These are phyloP conservation scores for Holacanthella duospinosa DNA, from an alignment of 2,888 invertebrate genomes.

Conservation along the genomic window DNA sequence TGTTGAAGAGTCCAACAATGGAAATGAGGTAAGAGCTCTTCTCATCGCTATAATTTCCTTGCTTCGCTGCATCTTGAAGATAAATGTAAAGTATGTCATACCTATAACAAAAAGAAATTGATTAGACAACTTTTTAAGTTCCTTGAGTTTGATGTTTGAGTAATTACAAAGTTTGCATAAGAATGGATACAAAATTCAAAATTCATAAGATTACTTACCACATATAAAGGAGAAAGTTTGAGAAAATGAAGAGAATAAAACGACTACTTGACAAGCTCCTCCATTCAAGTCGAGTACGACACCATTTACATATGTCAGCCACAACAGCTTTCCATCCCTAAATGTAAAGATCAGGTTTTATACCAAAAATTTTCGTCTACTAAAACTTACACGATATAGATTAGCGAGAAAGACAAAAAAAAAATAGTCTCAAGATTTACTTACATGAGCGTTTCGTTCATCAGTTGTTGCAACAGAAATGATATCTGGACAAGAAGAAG, in stretches of 20 bases:
- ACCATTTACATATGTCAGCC: slow-evolving; percentile 54
- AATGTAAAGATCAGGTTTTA: slow-evolving; percentile 14
- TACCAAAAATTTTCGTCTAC: too few species aligned
- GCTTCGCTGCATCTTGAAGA: slow-evolving; percentile 70
- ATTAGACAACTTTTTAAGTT: too few species aligned
- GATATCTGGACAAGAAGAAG: slow-evolving; percentile 83
- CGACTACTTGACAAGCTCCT: slow-evolving; percentile 68
- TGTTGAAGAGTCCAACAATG: slow-evolving; percentile 77
- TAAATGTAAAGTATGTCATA: slow-evolving; percentile 93
- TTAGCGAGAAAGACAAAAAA: slow-evolving; percentile 41
- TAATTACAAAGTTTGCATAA: background rate
- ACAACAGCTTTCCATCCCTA: slow-evolving; percentile 62
- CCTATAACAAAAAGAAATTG: slow-evolving; percentile 20
- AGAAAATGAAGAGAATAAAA: slow-evolving; percentile 68
- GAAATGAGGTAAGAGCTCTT: slow-evolving; percentile 66
- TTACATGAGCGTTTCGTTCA: slow-evolving; percentile 30
- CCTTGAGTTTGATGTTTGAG: too few species aligned
- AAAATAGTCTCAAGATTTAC: slow-evolving; percentile 11
- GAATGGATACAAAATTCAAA: background rate
- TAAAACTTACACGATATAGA: too few species aligned
- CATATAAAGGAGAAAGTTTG: slow-evolving; percentile 77
- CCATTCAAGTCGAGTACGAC: slow-evolving; percentile 48
- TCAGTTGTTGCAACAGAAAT: slow-evolving; percentile 35
- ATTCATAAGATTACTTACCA: slow-evolving; percentile 46
- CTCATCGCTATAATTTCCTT: slow-evolving; percentile 59